Conservation (phyloP, 2,888 invertebrate species). For the Corbicula japonica region DNA sequence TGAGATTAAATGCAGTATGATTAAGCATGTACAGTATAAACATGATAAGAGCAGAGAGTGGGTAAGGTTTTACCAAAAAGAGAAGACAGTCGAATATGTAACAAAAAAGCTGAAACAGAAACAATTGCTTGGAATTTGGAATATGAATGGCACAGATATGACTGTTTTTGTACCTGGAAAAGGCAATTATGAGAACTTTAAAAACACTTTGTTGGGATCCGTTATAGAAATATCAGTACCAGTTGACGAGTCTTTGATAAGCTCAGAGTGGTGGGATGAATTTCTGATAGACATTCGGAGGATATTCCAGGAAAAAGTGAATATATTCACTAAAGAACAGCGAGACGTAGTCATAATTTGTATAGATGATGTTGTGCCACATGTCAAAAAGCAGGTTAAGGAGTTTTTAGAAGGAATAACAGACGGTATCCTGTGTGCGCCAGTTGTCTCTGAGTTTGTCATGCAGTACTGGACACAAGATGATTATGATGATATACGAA, state of each 20-base stretch:
- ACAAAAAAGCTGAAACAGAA: slow-evolving; percentile 53
- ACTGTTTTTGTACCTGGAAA: slow-evolving; percentile 39
- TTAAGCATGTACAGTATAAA: slow-evolving; percentile 45
- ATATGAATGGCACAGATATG: slow-evolving; percentile 37
- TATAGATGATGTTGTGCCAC: slow-evolving; percentile 49
- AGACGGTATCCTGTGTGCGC: slow-evolving; percentile 46
- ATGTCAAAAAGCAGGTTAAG: slow-evolving; percentile 46
- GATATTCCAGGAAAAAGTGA: slow-evolving; percentile 47
- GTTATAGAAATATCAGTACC: slow-evolving; percentile 43
- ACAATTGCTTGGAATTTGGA: slow-evolving; percentile 51
- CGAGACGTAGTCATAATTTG: slow-evolving; percentile 47
- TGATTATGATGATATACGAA: slow-evolving; percentile 53
- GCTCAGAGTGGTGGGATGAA: slow-evolving; percentile 56
- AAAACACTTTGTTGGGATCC: slow-evolving; percentile 41
- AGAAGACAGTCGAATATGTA: slow-evolving; percentile 36
- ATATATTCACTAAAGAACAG: slow-evolving; percentile 47
- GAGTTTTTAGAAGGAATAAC: slow-evolving; percentile 57
- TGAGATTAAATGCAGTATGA: slow-evolving; percentile 51
- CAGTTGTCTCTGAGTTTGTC: slow-evolving; percentile 52
- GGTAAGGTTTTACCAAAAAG: slow-evolving; percentile 54
- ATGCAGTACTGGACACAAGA: slow-evolving; percentile 51
- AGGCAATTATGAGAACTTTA: slow-evolving; percentile 36
- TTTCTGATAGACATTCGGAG: slow-evolving; percentile 39
- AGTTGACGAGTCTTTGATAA: slow-evolving; percentile 46
- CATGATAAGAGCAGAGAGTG: slow-evolving; percentile 52